Conservation (phyloP, 2,888 invertebrate species). For the Lochmaea capreae region DNA sequence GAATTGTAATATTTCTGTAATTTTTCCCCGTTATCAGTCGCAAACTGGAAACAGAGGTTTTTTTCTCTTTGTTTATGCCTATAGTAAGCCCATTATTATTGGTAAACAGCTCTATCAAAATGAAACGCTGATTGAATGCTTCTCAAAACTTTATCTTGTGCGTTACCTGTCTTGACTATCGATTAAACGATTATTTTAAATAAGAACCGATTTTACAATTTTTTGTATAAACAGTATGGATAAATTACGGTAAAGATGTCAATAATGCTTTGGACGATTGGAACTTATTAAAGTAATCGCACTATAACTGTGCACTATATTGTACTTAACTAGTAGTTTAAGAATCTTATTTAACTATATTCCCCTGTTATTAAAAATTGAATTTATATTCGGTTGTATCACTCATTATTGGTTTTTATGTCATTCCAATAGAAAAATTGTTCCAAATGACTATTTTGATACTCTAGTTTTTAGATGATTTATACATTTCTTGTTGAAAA, state of each 20-base stretch:
- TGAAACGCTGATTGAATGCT: no score
- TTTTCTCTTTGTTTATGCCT: no score
- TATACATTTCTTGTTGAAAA: constrained; percentile 51
- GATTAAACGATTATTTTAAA: neutral
- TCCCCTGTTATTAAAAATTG: constrained; percentile 1
- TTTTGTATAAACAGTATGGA: no score
- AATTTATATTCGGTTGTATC: constrained; percentile 28
- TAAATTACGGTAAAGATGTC: no score
- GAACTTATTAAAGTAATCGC: neutral
- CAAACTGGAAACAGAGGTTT: no score
- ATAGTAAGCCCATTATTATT: no score
- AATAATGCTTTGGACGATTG: neutral
- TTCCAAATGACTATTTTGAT: constrained; percentile 49
- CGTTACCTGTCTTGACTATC: neutral
- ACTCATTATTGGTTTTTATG: constrained; percentile 43
- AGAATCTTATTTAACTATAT: neutral
- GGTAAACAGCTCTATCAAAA: no score
- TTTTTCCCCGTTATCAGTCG: no score
- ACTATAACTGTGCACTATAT: constrained; percentile 40
- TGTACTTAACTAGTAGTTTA: constrained; percentile 42
- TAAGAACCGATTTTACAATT: neutral
- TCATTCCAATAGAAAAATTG: constrained; percentile 54
- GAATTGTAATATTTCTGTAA: no score
- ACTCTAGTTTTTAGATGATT: constrained; percentile 35
- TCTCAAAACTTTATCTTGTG: no score